These are phyloP conservation scores for Acestrorhynchus altus DNA, from an alignment of 2,797 vertebrate genomes.

Conservation along the genomic window DNA sequence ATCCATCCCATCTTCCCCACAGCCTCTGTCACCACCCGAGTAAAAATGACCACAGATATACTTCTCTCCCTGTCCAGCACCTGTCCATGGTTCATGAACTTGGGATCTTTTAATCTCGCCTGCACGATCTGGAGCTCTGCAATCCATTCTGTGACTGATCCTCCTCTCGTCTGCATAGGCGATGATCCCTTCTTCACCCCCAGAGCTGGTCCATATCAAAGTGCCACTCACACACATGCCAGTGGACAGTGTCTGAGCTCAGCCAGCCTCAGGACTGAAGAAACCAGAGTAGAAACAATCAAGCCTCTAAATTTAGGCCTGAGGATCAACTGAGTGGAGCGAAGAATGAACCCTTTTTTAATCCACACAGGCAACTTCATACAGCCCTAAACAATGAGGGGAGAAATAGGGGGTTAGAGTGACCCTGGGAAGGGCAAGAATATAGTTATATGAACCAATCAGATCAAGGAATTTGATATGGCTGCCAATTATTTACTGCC, in stretches of 20 bases:
- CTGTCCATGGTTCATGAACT: constrained; percentile 40
- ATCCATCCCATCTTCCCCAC: neutral
- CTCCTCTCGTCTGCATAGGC: constrained; percentile 40
- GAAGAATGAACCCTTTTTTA: constrained; percentile 26
- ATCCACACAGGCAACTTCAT: constrained; percentile 41
- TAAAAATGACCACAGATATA: constrained; percentile 17
- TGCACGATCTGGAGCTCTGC: constrained; percentile 14
- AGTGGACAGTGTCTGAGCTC: constrained; percentile 28
- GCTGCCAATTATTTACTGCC: no score
- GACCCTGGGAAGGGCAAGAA: constrained; percentile 18
- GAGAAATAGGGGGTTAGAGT: constrained; percentile 16
- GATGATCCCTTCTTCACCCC: constrained; percentile 37
- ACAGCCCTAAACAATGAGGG: constrained; percentile 31
- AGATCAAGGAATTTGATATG: neutral
- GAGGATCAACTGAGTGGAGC: constrained; percentile 23
- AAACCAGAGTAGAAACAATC: constrained; percentile 40
- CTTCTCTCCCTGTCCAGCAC: constrained; percentile 37
- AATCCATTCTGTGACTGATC: constrained; percentile 42
- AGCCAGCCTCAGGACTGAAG: neutral
- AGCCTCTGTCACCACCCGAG: constrained; percentile 17
- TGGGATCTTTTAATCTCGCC: constrained; percentile 43
- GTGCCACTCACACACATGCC: neutral
- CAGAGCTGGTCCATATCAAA: constrained; percentile 5
- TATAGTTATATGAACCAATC: neutral
- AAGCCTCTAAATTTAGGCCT: constrained; percentile 47